These are phyloP conservation scores for Laticauda colubrina DNA, from an alignment of 2,113 vertebrate species.

Conservation along the genomic window DNA sequence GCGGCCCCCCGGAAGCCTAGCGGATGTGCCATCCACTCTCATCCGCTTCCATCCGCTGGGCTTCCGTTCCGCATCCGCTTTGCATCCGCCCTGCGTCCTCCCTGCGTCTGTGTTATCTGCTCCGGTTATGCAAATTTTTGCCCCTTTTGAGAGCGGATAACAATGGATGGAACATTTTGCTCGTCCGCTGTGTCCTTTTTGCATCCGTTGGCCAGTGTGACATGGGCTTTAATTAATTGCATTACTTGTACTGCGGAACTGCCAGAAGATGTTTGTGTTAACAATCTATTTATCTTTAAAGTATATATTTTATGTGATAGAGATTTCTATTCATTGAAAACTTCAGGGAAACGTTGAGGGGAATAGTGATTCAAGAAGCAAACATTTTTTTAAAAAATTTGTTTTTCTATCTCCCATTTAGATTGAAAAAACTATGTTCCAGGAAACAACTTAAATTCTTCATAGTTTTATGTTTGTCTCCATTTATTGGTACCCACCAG, in stretches of 20 bases:
- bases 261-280: neutral
- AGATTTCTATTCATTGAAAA: neutral
- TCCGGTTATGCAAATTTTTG: too few relatives aligned
- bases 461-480: neutral
- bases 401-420: neutral
- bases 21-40: too few relatives aligned
- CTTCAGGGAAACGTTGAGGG: neutral
- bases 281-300: neutral
- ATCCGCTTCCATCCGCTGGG: too few relatives aligned
- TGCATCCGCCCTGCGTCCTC: too few relatives aligned
- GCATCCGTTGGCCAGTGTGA: too few relatives aligned
- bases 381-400: neutral
- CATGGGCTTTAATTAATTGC: neutral
- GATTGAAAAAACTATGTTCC: neutral
- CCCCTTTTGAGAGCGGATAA: too few relatives aligned
- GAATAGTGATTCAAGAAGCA: neutral
- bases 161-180: too few relatives aligned
- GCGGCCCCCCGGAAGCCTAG: too few relatives aligned
- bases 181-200: too few relatives aligned
- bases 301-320: neutral
- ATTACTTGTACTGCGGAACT: neutral
- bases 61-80: too few relatives aligned
- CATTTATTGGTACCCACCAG: neutral
- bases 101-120: too few relatives aligned
- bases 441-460: neutral